Conservation (phyloP, 1,140 invertebrate genomes). For the Lepidurus packardi region DNA sequence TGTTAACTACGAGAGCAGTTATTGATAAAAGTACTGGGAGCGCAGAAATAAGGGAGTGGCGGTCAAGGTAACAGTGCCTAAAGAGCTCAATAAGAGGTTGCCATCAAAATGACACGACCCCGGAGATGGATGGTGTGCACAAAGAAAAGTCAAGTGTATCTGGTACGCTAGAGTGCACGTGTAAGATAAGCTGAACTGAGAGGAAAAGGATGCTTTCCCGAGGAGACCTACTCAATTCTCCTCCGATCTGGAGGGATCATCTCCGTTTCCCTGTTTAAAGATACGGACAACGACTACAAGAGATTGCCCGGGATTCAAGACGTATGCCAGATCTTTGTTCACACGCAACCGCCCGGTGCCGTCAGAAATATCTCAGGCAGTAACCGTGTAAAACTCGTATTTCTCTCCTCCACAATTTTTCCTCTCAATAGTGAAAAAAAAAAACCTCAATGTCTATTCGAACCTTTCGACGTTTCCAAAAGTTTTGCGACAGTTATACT, state of each 20-base stretch:
- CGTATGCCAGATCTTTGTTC: constrained; percentile 11
- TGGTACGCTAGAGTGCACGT: constrained; percentile 17
- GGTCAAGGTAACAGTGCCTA: constrained; percentile 1
- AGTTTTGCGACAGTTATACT: not conserved
- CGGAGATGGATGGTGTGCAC: constrained; percentile 2
- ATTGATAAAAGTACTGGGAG: not conserved
- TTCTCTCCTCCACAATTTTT: not conserved
- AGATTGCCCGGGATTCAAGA: not conserved
- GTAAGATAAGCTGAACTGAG: constrained; percentile 14
- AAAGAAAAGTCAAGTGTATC: constrained; percentile 22
- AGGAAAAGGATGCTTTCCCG: constrained; percentile 1
- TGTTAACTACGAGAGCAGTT: not conserved
- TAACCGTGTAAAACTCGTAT: not conserved
- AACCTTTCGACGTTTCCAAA: not conserved
- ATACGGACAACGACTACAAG: constrained; percentile 6
- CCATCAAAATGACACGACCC: not conserved
- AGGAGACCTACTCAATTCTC: constrained; percentile 12
- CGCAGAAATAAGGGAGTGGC: not conserved
- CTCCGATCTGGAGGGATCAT: not conserved
- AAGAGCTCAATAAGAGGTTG: constrained; percentile 13
- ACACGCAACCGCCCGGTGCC: not conserved
- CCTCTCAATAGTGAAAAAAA: not conserved
- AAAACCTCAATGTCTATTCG: not conserved
- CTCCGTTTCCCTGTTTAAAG: constrained; percentile 1
- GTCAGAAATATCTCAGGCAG: not conserved